A percentile compares a stretch with the other conserved stretches of the same genome.
Evolutionary conservation across 2,888 invertebrate species (phyloP).

Genomic region (Volucella inflata): DNA sequence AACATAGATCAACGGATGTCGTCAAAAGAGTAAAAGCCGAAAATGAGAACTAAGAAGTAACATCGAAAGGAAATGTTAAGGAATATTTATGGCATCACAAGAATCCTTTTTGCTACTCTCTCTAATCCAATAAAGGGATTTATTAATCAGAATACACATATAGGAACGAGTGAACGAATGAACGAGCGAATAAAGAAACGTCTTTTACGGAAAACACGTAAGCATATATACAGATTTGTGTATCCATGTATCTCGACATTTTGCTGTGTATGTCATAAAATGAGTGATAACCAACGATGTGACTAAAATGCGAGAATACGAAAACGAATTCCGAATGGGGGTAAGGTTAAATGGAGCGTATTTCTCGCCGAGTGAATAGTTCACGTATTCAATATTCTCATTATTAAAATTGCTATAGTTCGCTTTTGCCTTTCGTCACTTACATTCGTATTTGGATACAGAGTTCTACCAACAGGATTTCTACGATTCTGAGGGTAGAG

Average conservation of each 20-base stretch:
- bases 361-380: constrained; percentile 49
- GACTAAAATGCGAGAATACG: constrained; percentile 55
- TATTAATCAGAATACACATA: constrained; percentile 73
- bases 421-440: constrained; percentile 31
- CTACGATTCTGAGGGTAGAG: constrained; percentile 5
- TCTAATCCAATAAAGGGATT: constrained; percentile 72
- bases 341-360: constrained; percentile 32
- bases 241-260: constrained; percentile 8
- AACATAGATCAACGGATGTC: constrained; percentile 57
- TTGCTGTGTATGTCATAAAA: constrained; percentile 58
- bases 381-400: constrained; percentile 74
- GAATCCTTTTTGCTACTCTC: constrained; percentile 54
- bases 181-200: background rate
- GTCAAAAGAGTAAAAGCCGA: constrained; percentile 18
- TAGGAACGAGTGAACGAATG: constrained; percentile 19
- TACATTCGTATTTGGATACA: constrained; percentile 15
- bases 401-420: constrained; percentile 72
- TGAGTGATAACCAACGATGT: constrained; percentile 66
- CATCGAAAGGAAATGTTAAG: constrained; percentile 65
- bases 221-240: background rate
- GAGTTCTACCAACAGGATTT: too few species aligned
- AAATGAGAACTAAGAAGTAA: background rate
- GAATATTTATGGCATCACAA: constrained; percentile 69
- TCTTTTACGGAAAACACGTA: too few species aligned
- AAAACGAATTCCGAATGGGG: background rate